phyloP scores from a whole-genome alignment of 2,888 invertebrate species.

The Coleophora flavipennella region DNA sequence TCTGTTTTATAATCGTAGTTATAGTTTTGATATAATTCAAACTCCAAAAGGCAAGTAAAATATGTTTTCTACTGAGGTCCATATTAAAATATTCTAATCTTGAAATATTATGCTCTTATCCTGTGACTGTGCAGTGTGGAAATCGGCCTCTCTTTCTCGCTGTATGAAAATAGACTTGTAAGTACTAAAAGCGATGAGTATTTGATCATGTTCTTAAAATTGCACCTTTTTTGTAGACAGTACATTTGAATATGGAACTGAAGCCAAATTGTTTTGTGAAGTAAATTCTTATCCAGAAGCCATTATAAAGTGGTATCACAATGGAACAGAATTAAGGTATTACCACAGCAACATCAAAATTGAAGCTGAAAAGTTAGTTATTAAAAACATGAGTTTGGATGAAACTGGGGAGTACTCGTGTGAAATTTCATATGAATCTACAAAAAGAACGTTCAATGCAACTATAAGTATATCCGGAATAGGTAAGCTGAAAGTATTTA shows the following conservation, averaged over 20 bases:
- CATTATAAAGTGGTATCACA: conserved; percentile 42
- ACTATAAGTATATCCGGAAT: conserved; percentile 39
- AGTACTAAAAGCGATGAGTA: too few species aligned
- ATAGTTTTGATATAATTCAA: conserved; percentile 37
- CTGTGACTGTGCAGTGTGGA: too few species aligned
- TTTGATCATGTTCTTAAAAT: too few species aligned
- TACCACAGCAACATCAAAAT: conserved; percentile 22
- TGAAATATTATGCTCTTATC: too few species aligned
- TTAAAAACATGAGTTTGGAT: conserved; percentile 40
- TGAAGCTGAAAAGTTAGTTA: conserved; percentile 27
- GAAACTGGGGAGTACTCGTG: conserved; percentile 45
- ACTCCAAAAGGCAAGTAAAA: conserved; percentile 38
- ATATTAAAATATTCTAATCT: too few species aligned
- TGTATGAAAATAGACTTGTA: too few species aligned
- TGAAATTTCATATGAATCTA: conserved; percentile 29
- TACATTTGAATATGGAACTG: conserved; percentile 37
- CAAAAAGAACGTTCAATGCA: conserved; percentile 24
- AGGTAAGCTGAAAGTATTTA: conserved; percentile 28
- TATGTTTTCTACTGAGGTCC: too few species aligned
- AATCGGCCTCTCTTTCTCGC: too few species aligned
- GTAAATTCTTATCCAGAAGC: conserved; percentile 48
- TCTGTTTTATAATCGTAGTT: conserved; percentile 38
- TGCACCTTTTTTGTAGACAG: conserved; percentile 39
- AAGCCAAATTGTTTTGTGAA: conserved; percentile 40
- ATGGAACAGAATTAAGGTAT: conserved; percentile 27